Base-by-base conservation (phyloP, 2,113 vertebrate species). In the Xerus inauris region DNA sequence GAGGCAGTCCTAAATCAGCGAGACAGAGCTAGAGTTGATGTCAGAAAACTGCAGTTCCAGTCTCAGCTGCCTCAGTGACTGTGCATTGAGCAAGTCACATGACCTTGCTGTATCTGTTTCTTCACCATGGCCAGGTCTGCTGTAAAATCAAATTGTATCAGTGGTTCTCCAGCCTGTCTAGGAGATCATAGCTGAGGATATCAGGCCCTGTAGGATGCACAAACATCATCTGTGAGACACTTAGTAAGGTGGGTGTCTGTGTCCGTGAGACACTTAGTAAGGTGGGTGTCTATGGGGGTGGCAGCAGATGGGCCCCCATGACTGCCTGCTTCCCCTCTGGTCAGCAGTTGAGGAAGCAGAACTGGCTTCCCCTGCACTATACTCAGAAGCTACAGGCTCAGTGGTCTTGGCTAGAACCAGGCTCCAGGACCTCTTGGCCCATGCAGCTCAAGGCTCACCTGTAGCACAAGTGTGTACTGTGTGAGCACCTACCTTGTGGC, bases 401-500 rank as follows among this genome's bases (percentile, higher is more conserved):
- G 45, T 22, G 32, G 22, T 38, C 79, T 57, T 8, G 13, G 51
- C 30, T 35, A 62, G 35, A 71, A 30, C 32, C 54, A 81, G 57
- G 49, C 40, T 14, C 82, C 26, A 5, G 35, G 40, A 47, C 22
- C 28, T 45, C 51, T 4, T 24, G 0, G 7, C n/a, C 22, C 16
- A 30, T 17, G 30, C 24, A 17, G 71, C 47, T 16, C 45, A 0
- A 0, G 8, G 69, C 12, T 24, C 6, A 1, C 62, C 38, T 45
- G 28, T 4, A 5, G 0, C 17, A 10, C n/a, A 1, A 11, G 54
- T 12, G 17, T 10, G 5, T 1, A 3, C 14, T 13, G 19, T 5
- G 17, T 1, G 2, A 0, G 1, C 5, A 62, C 0, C 86, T 97
- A 99, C 99, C 99, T 99, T 99, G 96, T 99, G 99, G 89, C 99